A percentile compares a stretch with the other conserved stretches of the same genome.
Evolutionary conservation across 1,140 invertebrate species (phyloP).

Genomic region (Tetraneura akinire): DNA sequence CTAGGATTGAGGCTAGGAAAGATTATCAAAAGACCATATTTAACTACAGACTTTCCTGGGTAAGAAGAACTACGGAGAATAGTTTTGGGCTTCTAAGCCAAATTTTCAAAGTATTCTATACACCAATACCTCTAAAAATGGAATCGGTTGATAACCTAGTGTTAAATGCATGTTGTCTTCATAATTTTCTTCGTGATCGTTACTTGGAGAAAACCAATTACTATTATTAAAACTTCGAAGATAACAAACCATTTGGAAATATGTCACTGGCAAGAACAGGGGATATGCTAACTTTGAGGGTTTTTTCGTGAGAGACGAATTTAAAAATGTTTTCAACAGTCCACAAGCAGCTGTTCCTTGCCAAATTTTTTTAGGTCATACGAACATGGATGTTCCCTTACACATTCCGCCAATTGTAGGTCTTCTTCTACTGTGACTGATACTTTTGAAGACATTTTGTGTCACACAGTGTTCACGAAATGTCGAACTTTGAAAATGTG

Average conservation of each 20-base stretch:
- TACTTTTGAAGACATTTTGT: no score
- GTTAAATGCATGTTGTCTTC: conserved; percentile 23
- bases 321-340: conserved; percentile 1
- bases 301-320: conserved; percentile 17
- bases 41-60: conserved; percentile 19
- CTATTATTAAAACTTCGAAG: conserved; percentile 20
- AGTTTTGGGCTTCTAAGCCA: conserved; percentile 15
- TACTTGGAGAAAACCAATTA: conserved; percentile 15
- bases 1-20: conserved; percentile 17
- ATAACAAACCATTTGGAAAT: conserved; percentile 13
- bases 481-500: no score
- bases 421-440: no score
- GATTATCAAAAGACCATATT: conserved; percentile 53
- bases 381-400: no score
- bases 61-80: conserved; percentile 29
- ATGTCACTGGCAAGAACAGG: neutral
- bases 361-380: no score
- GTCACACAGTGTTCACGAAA: no score
- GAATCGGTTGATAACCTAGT: conserved; percentile 15
- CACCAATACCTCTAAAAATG: conserved; percentile 7
- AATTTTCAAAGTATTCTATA: conserved; percentile 29
- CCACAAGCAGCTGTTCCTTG: conserved; percentile 6
- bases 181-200: conserved; percentile 27
- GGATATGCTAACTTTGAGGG: conserved; percentile 15
- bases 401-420: no score